Percentiles rank a stretch among this genome's conserved stretches.
phyloP scores from a whole-genome alignment of 1,140 invertebrate species.

The Lucilia sericata region DNA sequence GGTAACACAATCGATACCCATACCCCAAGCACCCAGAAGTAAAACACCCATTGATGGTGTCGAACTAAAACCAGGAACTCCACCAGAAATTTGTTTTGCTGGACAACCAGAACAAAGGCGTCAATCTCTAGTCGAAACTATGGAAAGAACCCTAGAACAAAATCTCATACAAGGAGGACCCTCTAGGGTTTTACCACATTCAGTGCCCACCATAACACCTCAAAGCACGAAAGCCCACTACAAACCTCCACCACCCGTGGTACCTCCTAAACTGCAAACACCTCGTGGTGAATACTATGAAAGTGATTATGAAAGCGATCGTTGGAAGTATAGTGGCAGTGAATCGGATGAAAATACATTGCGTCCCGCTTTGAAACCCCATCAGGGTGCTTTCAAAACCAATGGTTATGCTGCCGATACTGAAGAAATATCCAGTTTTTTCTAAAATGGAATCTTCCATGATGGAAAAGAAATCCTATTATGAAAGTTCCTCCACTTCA shows the following conservation, averaged over 20 bases:
- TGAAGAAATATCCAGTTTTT: conserved; percentile 71
- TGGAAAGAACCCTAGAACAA: conserved; percentile 73
- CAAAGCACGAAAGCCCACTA: conserved; percentile 45
- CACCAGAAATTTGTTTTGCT: conserved; percentile 76
- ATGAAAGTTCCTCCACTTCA: conserved; percentile 23
- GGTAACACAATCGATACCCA: conserved; percentile 66
- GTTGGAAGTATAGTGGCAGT: conserved; percentile 76
- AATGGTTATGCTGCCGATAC: conserved; percentile 82
- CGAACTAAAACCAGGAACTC: conserved; percentile 73
- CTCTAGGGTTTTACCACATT: conserved; percentile 70
- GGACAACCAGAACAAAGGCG: conserved; percentile 60
- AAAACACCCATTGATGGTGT: conserved; percentile 64
- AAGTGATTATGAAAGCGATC: conserved; percentile 82
- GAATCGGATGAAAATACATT: conserved; percentile 76
- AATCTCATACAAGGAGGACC: conserved; percentile 71
- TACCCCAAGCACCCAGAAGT: conserved; percentile 64
- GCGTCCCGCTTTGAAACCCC: conserved; percentile 70
- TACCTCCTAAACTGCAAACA: conserved; percentile 75
- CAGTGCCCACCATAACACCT: conserved; percentile 63
- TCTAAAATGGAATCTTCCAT: conserved; percentile 60
- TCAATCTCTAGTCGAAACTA: conserved; percentile 72
- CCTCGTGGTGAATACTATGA: conserved; percentile 70
- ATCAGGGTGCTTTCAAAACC: conserved; percentile 63
- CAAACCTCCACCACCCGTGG: conserved; percentile 70
- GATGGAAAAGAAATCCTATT: conserved; percentile 37